A percentile compares a stretch with the other conserved stretches of the same genome.
Evolutionary conservation across 2,797 vertebrate species (phyloP).

Genomic region (Karalla daura): DNA sequence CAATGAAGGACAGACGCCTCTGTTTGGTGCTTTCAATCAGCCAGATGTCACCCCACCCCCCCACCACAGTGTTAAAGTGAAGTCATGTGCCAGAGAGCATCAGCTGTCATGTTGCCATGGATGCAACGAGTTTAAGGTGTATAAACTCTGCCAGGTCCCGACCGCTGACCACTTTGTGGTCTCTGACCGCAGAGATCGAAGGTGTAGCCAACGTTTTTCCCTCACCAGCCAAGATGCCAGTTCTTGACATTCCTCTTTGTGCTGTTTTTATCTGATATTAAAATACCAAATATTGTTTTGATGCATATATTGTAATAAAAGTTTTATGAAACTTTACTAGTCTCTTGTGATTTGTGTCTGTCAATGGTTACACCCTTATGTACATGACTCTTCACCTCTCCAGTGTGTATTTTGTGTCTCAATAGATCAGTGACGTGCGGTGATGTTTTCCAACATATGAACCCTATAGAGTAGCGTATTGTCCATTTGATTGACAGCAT

Average conservation of each 20-base stretch:
- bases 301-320: constrained; percentile 83
- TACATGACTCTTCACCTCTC: too few relatives aligned
- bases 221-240: constrained; percentile 68
- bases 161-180: constrained; percentile 52
- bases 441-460: too few relatives aligned
- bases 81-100: constrained; percentile 38
- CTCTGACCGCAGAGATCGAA: constrained; percentile 39
- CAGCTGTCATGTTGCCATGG: constrained; percentile 21
- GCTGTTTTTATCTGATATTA: constrained; percentile 76
- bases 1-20: constrained; percentile 58
- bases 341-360: neutral
- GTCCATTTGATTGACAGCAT: too few relatives aligned
- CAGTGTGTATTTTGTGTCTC: too few relatives aligned
- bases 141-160: constrained; percentile 25
- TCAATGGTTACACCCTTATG: too few relatives aligned
- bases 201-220: constrained; percentile 63
- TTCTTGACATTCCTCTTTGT: constrained; percentile 80
- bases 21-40: constrained; percentile 50
- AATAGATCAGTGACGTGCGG: too few relatives aligned
- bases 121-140: constrained; percentile 12
- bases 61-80: constrained; percentile 35
- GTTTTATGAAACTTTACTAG: constrained; percentile 75
- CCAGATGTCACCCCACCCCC: constrained; percentile 16
- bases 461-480: too few relatives aligned
- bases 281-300: constrained; percentile 79